A percentile compares a stretch with the other conserved stretches of the same genome.
Conservation (phyloP, 2,888 invertebrate genomes). For the Chrysina gloriosa region DNA sequence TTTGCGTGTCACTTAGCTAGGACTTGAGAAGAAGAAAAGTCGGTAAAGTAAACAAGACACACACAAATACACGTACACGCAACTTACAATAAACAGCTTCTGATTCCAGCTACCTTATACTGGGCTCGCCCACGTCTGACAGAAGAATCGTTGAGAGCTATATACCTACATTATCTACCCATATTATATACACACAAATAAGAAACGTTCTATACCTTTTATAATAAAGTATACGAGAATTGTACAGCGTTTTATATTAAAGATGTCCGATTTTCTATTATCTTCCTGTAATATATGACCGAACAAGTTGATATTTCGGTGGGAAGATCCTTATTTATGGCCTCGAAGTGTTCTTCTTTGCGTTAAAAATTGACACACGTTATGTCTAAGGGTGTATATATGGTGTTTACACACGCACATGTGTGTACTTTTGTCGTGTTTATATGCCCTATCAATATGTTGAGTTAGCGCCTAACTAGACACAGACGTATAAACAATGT, state of each 20-base stretch:
- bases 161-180: constrained; percentile 35
- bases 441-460: constrained; percentile 40
- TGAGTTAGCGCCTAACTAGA: constrained; percentile 49
- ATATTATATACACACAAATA: constrained; percentile 13
- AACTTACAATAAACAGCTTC: constrained; percentile 48
- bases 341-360: constrained; percentile 30
- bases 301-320: constrained; percentile 40
- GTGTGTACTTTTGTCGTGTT: constrained; percentile 35
- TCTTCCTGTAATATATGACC: constrained; percentile 40
- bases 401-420: constrained; percentile 33
- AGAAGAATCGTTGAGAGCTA: constrained; percentile 37
- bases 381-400: constrained; percentile 37
- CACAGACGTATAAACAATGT: constrained; percentile 54
- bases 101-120: constrained; percentile 41
- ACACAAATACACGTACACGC: constrained; percentile 31
- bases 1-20: constrained; percentile 50
- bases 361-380: constrained; percentile 40
- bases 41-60: constrained; percentile 43
- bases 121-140: constrained; percentile 38
- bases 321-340: constrained; percentile 45
- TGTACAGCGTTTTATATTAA: constrained; percentile 34
- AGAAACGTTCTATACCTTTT: constrained; percentile 14
- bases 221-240: constrained; percentile 34
- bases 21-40: constrained; percentile 48
- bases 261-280: constrained; percentile 37